phyloP scores from a whole-genome alignment of 1,140 invertebrate species.

The Orchesella cincta region DNA sequence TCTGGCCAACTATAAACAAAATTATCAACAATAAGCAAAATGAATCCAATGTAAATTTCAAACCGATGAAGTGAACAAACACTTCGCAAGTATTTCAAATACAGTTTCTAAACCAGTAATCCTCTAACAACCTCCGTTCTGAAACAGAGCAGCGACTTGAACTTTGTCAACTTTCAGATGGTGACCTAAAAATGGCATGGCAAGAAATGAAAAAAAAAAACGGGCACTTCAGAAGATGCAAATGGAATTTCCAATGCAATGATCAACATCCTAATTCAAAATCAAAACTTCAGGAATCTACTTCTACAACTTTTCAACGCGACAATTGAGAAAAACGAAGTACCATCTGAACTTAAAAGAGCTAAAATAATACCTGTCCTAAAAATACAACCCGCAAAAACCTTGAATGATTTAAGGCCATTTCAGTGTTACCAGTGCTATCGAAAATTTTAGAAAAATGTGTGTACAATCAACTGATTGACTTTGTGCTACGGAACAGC shows the following conservation, averaged over 20 bases:
- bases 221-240: not conserved
- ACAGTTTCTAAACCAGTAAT: not conserved
- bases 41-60: not conserved
- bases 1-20: not conserved
- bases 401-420: not conserved
- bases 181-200: not conserved
- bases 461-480: not conserved
- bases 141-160: not conserved
- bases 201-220: not conserved
- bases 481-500: not conserved
- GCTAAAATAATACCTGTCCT: not conserved
- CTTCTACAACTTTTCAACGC: not conserved
- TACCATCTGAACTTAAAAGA: not conserved
- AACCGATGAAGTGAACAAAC: not conserved
- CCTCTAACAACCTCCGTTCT: not conserved
- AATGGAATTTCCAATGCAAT: not conserved
- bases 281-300: not conserved
- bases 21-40: not conserved
- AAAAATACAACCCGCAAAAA: not conserved
- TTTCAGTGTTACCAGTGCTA: not conserved
- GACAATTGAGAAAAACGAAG: not conserved
- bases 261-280: not conserved
- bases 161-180: not conserved
- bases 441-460: slow-evolving; percentile 14
- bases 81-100: not conserved